These are phyloP conservation scores for Drosophila ananassae DNA, from an alignment of 1,140 invertebrate species.

Conservation along the genomic window DNA sequence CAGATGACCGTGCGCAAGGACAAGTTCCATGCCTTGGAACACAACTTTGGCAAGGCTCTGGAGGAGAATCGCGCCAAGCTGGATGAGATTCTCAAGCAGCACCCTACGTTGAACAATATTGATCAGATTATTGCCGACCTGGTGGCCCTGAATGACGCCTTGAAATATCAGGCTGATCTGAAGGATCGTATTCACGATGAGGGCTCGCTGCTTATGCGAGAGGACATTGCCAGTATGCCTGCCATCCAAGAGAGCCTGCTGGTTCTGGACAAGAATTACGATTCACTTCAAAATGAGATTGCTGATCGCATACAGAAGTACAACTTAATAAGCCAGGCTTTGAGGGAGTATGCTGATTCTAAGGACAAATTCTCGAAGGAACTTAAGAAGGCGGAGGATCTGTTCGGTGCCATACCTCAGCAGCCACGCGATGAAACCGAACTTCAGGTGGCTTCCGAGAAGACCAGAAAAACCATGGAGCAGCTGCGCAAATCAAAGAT, in stretches of 20 bases:
- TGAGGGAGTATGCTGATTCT: conserved; percentile 90
- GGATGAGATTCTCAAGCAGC: conserved; percentile 85
- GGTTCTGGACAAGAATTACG: conserved; percentile 91
- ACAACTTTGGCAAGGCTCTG: conserved; percentile 87
- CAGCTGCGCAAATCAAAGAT: conserved; percentile 90
- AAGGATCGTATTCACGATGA: conserved; percentile 88
- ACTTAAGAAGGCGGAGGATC: conserved; percentile 86
- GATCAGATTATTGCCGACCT: conserved; percentile 84
- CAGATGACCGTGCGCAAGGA: conserved; percentile 89
- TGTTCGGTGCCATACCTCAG: conserved; percentile 68
- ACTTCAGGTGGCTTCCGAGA: conserved; percentile 88
- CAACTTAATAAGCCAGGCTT: conserved; percentile 88
- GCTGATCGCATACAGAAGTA: conserved; percentile 91
- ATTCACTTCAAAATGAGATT: conserved; percentile 90
- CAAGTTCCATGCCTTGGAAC: conserved; percentile 88
- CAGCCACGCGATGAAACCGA: conserved; percentile 81
- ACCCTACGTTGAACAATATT: conserved; percentile 75
- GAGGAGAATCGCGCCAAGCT: conserved; percentile 85
- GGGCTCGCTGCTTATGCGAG: conserved; percentile 90
- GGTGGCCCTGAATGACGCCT: conserved; percentile 84
- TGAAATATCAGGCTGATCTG: conserved; percentile 84
- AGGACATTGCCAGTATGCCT: conserved; percentile 91
- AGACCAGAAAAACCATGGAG: conserved; percentile 90
- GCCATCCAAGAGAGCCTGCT: conserved; percentile 91
- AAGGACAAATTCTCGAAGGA: conserved; percentile 88